A percentile compares a stretch with the other conserved stretches of the same genome.
Evolutionary conservation across 1,140 invertebrate genomes (phyloP).

Genomic region (Araneus ventricosus): DNA sequence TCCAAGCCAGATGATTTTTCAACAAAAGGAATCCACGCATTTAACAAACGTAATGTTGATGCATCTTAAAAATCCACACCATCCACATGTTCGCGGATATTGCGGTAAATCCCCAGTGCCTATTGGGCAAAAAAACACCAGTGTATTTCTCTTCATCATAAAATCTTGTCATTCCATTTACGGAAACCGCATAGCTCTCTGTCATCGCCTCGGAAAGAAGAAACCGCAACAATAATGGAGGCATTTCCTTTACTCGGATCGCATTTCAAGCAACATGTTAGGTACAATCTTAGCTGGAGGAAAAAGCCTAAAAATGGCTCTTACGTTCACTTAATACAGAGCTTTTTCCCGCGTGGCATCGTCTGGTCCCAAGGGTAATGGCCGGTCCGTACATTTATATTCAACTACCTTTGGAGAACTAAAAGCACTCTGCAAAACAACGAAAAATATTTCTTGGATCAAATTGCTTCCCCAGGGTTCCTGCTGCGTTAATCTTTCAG

Average conservation of each 20-base stretch:
- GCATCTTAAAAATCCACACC: not conserved
- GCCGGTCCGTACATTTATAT: slow-evolving; percentile 46
- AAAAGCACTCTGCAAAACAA: slow-evolving; percentile 40
- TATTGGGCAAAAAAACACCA: not conserved
- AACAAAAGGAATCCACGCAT: not conserved
- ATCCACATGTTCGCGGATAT: not conserved
- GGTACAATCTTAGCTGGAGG: slow-evolving; percentile 43
- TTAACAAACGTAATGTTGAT: not conserved
- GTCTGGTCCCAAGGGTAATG: not conserved
- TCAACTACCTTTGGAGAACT: slow-evolving; percentile 4
- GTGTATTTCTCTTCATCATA: slow-evolving; percentile 23
- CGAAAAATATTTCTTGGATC: slow-evolving; percentile 49
- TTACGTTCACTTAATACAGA: slow-evolving; percentile 54
- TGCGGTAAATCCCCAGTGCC: not conserved
- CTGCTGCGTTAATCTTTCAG: not conserved
- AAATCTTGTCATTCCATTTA: slow-evolving; percentile 51
- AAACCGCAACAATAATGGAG: slow-evolving; percentile 49
- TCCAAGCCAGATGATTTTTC: not conserved
- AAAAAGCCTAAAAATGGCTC: slow-evolving; percentile 42
- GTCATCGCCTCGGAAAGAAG: slow-evolving; percentile 12
- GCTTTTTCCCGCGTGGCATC: slow-evolving; percentile 15
- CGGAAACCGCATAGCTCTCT: slow-evolving; percentile 16
- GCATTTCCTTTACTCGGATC: slow-evolving; percentile 6
- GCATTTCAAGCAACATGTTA: slow-evolving; percentile 44
- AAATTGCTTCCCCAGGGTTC: slow-evolving; percentile 33